Conservation (phyloP, 2,113 vertebrate genomes). For the Albula goreensis region DNA sequence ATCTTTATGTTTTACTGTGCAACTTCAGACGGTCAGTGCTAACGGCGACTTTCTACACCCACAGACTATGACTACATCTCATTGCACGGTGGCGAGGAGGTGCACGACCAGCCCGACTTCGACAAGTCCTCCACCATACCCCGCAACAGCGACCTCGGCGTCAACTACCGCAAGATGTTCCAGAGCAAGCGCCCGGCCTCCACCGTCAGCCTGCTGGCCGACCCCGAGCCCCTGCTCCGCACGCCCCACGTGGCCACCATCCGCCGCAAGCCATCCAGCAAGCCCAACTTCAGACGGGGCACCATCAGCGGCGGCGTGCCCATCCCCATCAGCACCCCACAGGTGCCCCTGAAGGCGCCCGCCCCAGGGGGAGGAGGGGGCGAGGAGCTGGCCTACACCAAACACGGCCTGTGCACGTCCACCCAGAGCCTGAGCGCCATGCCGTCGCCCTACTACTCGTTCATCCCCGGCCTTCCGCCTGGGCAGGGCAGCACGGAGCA, state of each 20-base stretch:
- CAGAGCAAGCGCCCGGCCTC: conserved; percentile 74
- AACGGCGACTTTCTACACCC: conserved; percentile 20
- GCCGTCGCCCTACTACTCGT: conserved; percentile 69
- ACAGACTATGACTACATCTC: conserved; percentile 77
- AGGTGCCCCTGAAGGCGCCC: conserved; percentile 66
- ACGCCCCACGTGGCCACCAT: conserved; percentile 75
- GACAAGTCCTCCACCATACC: conserved; percentile 80
- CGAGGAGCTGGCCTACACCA: conserved; percentile 54
- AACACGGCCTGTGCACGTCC: conserved; percentile 62
- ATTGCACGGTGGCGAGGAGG: conserved; percentile 65
- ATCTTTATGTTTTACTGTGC: neutral
- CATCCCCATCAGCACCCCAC: conserved; percentile 75
- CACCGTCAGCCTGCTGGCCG: conserved; percentile 73
- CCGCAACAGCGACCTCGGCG: conserved; percentile 73
- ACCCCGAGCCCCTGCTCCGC: conserved; percentile 52
- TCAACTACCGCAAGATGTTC: conserved; percentile 72
- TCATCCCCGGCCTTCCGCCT: conserved; percentile 71
- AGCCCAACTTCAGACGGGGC: conserved; percentile 69
- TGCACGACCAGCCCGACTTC: conserved; percentile 65
- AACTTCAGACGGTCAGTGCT: neutral
- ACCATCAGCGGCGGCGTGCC: conserved; percentile 76
- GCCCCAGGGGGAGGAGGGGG: conserved; percentile 27
- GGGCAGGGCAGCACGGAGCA: conserved; percentile 45
- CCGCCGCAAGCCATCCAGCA: conserved; percentile 76
- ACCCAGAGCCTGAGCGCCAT: conserved; percentile 73